Conservation (phyloP, 2,113 vertebrate species). For the Anarhynchus alexandrinus region DNA sequence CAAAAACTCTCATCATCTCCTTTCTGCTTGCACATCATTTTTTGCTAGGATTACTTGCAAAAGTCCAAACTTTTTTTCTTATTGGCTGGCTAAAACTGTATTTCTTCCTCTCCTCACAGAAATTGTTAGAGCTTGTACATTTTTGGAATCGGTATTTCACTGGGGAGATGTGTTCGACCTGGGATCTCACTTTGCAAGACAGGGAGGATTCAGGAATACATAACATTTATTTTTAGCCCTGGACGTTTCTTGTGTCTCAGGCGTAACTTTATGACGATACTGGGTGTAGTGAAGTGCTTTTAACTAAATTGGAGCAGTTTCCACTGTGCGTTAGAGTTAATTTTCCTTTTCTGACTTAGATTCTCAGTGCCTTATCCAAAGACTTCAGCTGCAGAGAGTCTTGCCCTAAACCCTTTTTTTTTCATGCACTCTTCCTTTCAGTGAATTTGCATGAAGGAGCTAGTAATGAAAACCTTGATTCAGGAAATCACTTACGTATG, state of each 20-base stretch:
- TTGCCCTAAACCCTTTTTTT: background rate
- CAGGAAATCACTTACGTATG: background rate
- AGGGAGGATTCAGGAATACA: background rate
- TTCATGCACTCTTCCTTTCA: background rate
- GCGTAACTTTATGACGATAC: background rate
- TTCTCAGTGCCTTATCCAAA: background rate
- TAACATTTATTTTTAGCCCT: background rate
- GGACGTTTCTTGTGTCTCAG: background rate
- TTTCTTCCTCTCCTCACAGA: background rate
- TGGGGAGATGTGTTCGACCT: background rate
- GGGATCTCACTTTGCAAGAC: background rate
- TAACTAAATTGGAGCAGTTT: background rate
- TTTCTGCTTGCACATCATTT: background rate
- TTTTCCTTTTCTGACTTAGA: background rate
- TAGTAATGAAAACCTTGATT: constrained; percentile 12
- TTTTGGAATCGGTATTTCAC: background rate
- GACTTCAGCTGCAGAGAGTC: background rate
- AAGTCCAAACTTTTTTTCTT: background rate
- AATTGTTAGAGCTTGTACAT: background rate
- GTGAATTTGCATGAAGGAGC: background rate
- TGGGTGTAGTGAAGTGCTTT: background rate
- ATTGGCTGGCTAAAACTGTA: background rate
- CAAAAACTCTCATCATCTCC: background rate
- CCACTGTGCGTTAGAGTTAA: background rate
- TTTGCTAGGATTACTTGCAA: background rate